Conservation (phyloP, 2,113 vertebrate genomes). For the Cyphomyrus plagiostoma region DNA sequence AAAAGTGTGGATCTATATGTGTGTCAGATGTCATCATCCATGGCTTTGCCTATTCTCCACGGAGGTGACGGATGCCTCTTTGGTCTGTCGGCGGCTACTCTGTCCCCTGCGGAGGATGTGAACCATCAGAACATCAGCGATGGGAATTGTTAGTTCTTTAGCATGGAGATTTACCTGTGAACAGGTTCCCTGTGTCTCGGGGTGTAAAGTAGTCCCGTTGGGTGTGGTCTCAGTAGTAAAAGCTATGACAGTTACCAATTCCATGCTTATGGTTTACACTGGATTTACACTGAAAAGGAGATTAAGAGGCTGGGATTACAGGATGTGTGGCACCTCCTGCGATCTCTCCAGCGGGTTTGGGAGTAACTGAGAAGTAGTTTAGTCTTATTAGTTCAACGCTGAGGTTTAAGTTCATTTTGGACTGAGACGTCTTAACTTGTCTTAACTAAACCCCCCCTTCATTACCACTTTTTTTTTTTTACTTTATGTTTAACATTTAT, state of each 20-base stretch:
- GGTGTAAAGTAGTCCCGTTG: not conserved
- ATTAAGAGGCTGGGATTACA: not conserved
- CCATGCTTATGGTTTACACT: not conserved
- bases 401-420: not conserved
- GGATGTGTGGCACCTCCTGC: not conserved
- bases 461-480: not conserved
- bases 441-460: not conserved
- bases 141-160: not conserved
- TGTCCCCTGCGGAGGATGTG: not conserved
- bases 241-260: not conserved
- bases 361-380: not conserved
- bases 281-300: not conserved
- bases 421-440: not conserved
- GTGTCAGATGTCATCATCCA: not conserved
- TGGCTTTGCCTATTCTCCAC: not conserved
- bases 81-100: not conserved
- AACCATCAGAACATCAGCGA: not conserved
- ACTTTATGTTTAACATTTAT: not conserved
- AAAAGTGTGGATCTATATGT: not conserved
- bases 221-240: not conserved
- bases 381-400: slow-evolving; percentile 7
- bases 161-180: not conserved
- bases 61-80: not conserved
- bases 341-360: not conserved
- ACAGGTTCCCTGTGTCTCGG: not conserved